Base-by-base conservation (phyloP, 1,140 invertebrate genomes). In the Monomorium pharaonis region DNA sequence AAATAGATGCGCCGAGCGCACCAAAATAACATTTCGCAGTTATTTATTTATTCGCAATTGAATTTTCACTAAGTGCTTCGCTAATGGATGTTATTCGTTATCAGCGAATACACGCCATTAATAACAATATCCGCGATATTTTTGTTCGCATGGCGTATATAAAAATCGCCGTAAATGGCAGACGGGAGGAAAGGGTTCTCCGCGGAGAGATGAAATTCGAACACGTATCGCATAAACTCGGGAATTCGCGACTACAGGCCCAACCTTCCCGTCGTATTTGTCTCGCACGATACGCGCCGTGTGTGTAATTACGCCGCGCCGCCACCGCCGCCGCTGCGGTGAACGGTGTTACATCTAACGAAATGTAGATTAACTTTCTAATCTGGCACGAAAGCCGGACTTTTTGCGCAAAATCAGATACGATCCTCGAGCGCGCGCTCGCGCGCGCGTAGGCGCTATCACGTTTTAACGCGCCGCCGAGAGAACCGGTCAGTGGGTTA, bases 401-500 rank as follows among this genome's bases (percentile, higher is more conserved):
- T 90, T 84, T 91, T 90, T 78, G 12, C 78, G 42, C n/a, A 87
- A 90, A 87, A 85, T 90, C 88, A 70, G 72, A 65, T 85, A 87
- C 76, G 85, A 89, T 89, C 80, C 75, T 87, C 89, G 62, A 72
- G 63, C 85, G 76, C 30, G 14, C 63, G 14, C 37, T 30, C 60
- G 30, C 76, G 60, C 58, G 42, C 24, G 75, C 56, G 37, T n/a
- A n/a, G 75, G 74, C 86, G 76, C 84, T 77, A 89, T 89, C 88
- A 81, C 85, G 80, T 76, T 90, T 85, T 77, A 81, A 60, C 86
- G 65, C 77, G 47, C 58, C 56, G 42, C 86, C 27, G 85, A 88
- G 77, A 88, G 83, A 94, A 93, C 93, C 91, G 93, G 94, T 95
- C 94, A 94, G 92, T 94, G 93, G 94, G 93, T 94, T 94, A 95